Evolutionary conservation across 2,797 vertebrate genomes (phyloP), one percentile per base, ranked within the genome.

Genomic region (Microhierax caerulescens): DNA sequence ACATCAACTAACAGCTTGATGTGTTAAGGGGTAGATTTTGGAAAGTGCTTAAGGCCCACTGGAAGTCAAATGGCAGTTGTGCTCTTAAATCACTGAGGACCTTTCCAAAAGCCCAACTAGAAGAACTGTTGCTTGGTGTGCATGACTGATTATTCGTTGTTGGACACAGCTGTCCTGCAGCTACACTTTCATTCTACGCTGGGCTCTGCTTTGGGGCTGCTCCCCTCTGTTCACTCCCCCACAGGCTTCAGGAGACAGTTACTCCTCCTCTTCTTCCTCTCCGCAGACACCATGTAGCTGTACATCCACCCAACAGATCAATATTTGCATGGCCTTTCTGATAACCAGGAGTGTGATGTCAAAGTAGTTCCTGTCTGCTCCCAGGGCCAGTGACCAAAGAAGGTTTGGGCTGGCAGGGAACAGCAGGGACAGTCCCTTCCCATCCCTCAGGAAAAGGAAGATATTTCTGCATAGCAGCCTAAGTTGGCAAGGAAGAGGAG

Each of bases 101-200:
- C 56, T 89, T 78, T 61, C 6, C 2, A 92, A 93, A 90, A 93
- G 69, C 43, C 54, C 85, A 75, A 48, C 8, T 37, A 78, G 79
- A 24, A 69, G 11, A 47, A 51, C 9, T 0, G 0, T 6, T 67
- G 24, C 61, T 93, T 90, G 61, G 81, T 93, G 51, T 7, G 2
- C 24, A 5, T 73, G 37, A 51, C 74, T 92, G 88, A 95, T 93
- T 88, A n/a, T 89, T 91, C 86, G 70, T 90, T 91, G 87, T 78
- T 61, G 25, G 12, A 22, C 2, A 1, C 51, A 23, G 68, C 47
- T 92, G 36, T 53, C 43, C 67, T 64, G 48, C 13, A 68, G 53
- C 57, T 87, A 61, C 60, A 39, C 28, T 85, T 85, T 22, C 28
- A 19, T 30, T 85, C 45, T 21, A 5, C 0, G 0, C n/a, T 39